Evolutionary conservation across 2,797 vertebrate genomes (phyloP), one percentile per base, ranked within the genome.

Genomic region (Remorina albescens): DNA sequence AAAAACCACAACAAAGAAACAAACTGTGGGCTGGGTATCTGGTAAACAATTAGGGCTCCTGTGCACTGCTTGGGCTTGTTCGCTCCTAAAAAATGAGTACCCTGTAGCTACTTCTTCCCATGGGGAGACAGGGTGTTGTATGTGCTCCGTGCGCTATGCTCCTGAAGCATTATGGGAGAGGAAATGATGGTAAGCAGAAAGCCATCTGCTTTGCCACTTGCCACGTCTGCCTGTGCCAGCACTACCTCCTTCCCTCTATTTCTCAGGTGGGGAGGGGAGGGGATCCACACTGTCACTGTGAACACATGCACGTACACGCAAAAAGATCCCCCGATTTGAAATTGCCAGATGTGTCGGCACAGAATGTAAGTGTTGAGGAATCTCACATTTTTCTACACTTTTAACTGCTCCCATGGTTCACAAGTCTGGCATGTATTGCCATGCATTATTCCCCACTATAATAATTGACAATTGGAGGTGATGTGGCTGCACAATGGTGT

Each of bases 131-230:
- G 74, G 56, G 62, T 76, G 67, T 82, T 72, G 80, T 83, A 67
- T 78, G 69, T 69, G 75, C 81, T 71, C 75, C 3, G 18, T 23
- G 82, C 44, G 73, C 77, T 73, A 85, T 13, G 76, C 85, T 86
- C 88, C 86, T 79, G 70, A 90, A 91, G 89, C 91, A 90, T 90
- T 91, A 85, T 87, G 84, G 80, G 87, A 92, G 83, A 92, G 91
- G 89, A 94, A 91, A 89, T 89, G 86, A 84, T 89, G 83, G 90
- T 83, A 79, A 91, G 92, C 84, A 77, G 83, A 86, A 86, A 89
- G 88, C 94, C 94, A 95, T 95, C 94, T 95, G 94, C 89, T 94
- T 88, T 91, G 88, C 91, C 89, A 86, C 93, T 93, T 87, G 90
- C 88, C 88, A 84, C 34, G 76, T 86, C 74, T 86, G 86, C 74